These are phyloP conservation scores for Synanthedon tipuliformis DNA, from an alignment of 2,888 invertebrate genomes.

Conservation along the genomic window DNA sequence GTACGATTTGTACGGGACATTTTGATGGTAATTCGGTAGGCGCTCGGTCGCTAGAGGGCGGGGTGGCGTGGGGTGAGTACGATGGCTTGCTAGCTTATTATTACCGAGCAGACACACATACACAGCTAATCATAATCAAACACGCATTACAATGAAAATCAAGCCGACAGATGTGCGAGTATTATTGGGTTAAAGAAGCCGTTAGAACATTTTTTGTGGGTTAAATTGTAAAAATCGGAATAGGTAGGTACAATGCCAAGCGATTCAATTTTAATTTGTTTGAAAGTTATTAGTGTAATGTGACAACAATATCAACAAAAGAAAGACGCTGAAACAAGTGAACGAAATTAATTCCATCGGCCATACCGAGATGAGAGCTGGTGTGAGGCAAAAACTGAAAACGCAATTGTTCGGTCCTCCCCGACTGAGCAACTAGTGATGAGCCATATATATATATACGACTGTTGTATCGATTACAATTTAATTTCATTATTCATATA, in stretches of 20 bases:
- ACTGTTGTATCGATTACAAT: background rate
- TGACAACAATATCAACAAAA: slow-evolving; percentile 31
- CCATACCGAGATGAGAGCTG: slow-evolving; percentile 43
- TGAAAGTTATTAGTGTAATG: slow-evolving; percentile 2
- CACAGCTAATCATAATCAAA: slow-evolving; percentile 25
- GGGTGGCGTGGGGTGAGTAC: slow-evolving; percentile 17
- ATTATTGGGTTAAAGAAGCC: no score
- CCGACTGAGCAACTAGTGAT: slow-evolving; percentile 21
- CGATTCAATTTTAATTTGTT: no score
- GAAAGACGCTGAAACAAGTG: slow-evolving; percentile 42
- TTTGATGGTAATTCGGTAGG: slow-evolving; percentile 1
- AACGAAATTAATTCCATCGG: slow-evolving; percentile 51
- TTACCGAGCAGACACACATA: slow-evolving; percentile 40
- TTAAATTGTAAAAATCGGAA: no score
- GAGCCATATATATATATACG: background rate
- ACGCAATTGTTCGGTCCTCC: slow-evolving; percentile 42
- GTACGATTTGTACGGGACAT: no score
- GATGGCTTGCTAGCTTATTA: slow-evolving; percentile 43
- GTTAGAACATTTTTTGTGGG: no score
- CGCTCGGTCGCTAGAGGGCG: background rate
- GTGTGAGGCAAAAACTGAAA: slow-evolving; percentile 47
- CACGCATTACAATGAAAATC: background rate
- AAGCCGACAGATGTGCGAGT: background rate
- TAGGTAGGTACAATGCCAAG: no score
- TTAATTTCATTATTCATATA: no score